These are phyloP conservation scores for Strongylocentrotus purpuratus DNA, from an alignment of 35 echinoderm and acorn worm genomes.

Conservation along the genomic window DNA sequence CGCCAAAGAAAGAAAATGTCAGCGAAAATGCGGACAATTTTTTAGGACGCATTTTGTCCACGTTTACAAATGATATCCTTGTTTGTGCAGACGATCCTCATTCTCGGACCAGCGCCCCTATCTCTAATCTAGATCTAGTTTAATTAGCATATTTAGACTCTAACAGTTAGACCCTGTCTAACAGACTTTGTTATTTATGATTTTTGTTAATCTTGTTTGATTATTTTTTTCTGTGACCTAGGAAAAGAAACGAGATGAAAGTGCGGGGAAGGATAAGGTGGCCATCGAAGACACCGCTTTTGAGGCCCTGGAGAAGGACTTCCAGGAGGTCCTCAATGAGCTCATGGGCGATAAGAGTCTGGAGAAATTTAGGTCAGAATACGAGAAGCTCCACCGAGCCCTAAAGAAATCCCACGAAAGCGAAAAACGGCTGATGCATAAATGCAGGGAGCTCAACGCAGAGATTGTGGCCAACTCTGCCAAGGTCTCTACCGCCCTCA, in stretches of 20 bases:
- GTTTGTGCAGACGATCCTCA: too few species aligned
- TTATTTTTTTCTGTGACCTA: slow-evolving; percentile 41
- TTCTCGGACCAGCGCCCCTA: too few species aligned
- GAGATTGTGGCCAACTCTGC: slow-evolving; percentile 99
- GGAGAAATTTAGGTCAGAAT: slow-evolving; percentile 96
- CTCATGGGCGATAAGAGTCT: slow-evolving; percentile 89
- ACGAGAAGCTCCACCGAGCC: slow-evolving; percentile 96
- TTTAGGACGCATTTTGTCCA: too few species aligned
- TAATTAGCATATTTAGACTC: too few species aligned
- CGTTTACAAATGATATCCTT: too few species aligned
- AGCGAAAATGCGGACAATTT: too few species aligned
- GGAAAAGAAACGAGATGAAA: slow-evolving; percentile 92
- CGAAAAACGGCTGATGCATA: slow-evolving; percentile 95
- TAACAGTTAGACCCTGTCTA: too few species aligned
- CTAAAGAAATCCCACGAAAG: slow-evolving; percentile 98
- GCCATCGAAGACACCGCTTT: slow-evolving; percentile 95
- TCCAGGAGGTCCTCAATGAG: slow-evolving; percentile 96
- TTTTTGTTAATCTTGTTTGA: background rate
- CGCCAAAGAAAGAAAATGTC: too few species aligned
- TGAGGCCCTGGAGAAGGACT: slow-evolving; percentile 97
- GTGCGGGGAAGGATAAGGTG: slow-evolving; percentile 63
- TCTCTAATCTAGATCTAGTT: too few species aligned
- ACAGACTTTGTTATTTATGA: too few species aligned
- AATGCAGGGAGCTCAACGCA: slow-evolving; percentile 97
- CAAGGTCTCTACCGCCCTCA: slow-evolving; percentile 92